Percentiles rank a stretch among this genome's conserved stretches.
Conservation (phyloP, 1,140 invertebrate species). For the Neelides sp. region DNA sequence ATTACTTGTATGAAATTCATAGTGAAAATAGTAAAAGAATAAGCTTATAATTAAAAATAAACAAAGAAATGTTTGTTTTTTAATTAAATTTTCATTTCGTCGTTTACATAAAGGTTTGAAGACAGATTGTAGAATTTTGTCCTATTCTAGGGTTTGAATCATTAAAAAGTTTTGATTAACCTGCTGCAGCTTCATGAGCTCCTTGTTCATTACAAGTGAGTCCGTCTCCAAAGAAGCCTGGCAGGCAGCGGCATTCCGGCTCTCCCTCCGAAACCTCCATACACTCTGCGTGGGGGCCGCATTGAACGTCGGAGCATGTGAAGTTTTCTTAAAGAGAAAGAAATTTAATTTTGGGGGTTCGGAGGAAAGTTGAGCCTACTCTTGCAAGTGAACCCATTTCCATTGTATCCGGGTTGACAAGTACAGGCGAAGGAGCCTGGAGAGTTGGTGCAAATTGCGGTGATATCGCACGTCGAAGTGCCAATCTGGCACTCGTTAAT, state of each 20-base stretch:
- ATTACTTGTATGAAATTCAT: too few relatives aligned
- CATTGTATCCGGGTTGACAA: conserved; percentile 50
- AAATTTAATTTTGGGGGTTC: not conserved
- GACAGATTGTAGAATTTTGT: conserved; percentile 2
- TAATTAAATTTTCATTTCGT: too few relatives aligned
- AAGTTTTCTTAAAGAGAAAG: conserved; percentile 23
- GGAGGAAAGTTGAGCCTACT: conserved; percentile 31
- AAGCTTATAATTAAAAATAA: too few relatives aligned
- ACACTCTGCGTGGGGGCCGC: conserved; percentile 48
- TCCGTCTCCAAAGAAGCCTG: conserved; percentile 47
- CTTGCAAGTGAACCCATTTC: conserved; percentile 42
- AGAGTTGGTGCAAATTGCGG: conserved; percentile 68
- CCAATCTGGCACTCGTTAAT: conserved; percentile 72
- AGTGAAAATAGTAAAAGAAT: too few relatives aligned
- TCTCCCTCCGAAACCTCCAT: conserved; percentile 37
- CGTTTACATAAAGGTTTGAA: too few relatives aligned
- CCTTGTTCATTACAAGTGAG: conserved; percentile 36
- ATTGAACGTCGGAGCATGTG: conserved; percentile 42
- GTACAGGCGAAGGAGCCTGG: conserved; percentile 62
- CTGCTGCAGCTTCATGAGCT: conserved; percentile 3
- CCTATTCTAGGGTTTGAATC: conserved; percentile 6
- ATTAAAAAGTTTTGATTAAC: conserved; percentile 2
- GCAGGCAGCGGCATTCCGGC: conserved; percentile 45
- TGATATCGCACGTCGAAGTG: conserved; percentile 60
- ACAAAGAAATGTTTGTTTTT: too few relatives aligned